Conservation (phyloP, 2,888 invertebrate genomes). For the Thecophora atra region DNA sequence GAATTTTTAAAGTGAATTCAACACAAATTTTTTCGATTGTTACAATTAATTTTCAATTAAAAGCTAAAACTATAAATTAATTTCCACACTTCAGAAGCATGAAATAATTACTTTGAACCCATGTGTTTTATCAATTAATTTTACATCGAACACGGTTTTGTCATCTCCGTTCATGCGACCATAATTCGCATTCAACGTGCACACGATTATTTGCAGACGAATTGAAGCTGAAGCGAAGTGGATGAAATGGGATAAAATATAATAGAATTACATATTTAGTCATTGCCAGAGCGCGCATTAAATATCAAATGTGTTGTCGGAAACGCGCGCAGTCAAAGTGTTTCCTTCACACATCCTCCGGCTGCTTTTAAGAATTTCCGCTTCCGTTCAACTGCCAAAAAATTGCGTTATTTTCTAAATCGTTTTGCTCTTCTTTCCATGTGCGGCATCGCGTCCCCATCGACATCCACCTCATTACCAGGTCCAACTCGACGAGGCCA, state of each 20-base stretch:
- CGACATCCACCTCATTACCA: conserved; percentile 56
- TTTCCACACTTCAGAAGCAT: no score
- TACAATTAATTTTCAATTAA: no score
- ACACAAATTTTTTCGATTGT: no score
- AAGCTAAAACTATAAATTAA: no score
- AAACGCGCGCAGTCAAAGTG: conserved; percentile 3
- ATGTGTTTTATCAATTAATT: no score
- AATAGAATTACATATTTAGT: no score
- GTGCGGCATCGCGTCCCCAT: conserved; percentile 42
- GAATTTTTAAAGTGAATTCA: no score
- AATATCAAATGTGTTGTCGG: neutral
- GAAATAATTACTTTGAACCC: no score
- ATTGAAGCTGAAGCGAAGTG: neutral
- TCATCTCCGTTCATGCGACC: no score
- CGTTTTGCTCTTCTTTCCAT: conserved; percentile 40
- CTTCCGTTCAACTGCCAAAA: neutral
- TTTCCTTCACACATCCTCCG: conserved; percentile 26
- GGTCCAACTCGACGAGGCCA: conserved; percentile 86
- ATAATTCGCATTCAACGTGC: no score
- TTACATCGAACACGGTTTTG: no score
- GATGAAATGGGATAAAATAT: neutral
- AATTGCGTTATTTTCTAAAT: conserved; percentile 35
- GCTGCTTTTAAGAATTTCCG: conserved; percentile 26
- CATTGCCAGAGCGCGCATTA: neutral
- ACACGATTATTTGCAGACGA: neutral